Conservation (phyloP, 2,888 invertebrate species). For the Aspidiotus rigidus region DNA sequence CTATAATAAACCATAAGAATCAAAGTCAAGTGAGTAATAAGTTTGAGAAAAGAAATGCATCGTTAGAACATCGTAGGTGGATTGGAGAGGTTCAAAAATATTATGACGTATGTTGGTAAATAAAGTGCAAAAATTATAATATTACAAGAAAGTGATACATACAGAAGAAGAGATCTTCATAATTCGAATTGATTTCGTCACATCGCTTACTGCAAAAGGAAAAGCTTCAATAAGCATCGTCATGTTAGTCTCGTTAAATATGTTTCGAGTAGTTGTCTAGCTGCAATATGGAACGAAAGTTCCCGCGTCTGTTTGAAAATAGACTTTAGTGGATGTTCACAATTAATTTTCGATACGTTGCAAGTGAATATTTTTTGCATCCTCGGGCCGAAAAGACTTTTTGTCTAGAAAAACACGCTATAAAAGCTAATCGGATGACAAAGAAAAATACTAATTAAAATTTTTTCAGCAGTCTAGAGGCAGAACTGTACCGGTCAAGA, state of each 20-base stretch:
- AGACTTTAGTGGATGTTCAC: too few relatives aligned
- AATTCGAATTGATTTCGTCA: conserved; percentile 23
- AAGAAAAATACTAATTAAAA: too few relatives aligned
- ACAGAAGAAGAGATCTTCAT: conserved; percentile 31
- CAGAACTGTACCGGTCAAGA: too few relatives aligned
- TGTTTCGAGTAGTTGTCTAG: too few relatives aligned
- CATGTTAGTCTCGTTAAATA: neutral
- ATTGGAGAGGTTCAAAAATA: neutral
- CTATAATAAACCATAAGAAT: neutral
- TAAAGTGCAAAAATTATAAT: conserved; percentile 1
- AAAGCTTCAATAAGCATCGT: conserved; percentile 21
- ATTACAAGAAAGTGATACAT: conserved; percentile 28
- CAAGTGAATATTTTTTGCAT: too few relatives aligned
- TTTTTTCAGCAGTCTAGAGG: too few relatives aligned
- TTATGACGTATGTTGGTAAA: neutral
- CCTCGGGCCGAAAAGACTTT: too few relatives aligned
- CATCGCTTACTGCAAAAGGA: conserved; percentile 27
- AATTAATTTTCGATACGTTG: too few relatives aligned
- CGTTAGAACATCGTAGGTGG: neutral
- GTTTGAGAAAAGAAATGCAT: neutral
- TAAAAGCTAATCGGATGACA: too few relatives aligned
- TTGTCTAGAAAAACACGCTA: too few relatives aligned
- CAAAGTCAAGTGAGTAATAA: neutral
- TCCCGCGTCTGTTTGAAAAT: too few relatives aligned
- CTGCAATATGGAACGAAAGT: too few relatives aligned